A percentile compares a stretch with the other conserved stretches of the same genome.
phyloP scores from a whole-genome alignment of 2,113 vertebrate species.

The Grus americana region DNA sequence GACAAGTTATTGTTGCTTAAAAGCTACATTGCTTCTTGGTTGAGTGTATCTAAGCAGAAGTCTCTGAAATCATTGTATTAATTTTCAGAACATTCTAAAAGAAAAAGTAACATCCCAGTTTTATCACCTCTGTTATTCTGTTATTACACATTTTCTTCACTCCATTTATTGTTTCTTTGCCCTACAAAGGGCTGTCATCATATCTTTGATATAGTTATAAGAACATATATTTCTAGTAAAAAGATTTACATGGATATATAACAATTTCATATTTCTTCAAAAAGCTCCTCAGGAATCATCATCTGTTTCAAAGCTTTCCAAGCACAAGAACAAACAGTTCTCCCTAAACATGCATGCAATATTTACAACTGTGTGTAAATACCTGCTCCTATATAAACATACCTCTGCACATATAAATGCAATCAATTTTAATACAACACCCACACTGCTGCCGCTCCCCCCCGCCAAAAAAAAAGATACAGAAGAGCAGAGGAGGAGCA shows the following conservation, averaged over 20 bases:
- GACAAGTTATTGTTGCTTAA: neutral
- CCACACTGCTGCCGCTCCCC: accelerated
- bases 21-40: neutral
- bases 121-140: neutral
- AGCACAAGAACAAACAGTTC: neutral
- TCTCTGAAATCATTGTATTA: neutral
- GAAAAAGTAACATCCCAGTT: neutral
- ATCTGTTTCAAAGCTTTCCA: neutral
- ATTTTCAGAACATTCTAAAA: neutral
- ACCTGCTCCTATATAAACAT: neutral
- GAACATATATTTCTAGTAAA: neutral
- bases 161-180: neutral
- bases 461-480: accelerated
- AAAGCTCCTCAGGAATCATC: neutral
- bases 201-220: neutral
- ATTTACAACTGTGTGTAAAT: neutral
- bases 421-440: neutral
- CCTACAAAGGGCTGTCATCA: neutral
- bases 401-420: neutral
- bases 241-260: neutral
- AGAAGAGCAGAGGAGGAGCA: neutral
- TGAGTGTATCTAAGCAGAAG: neutral
- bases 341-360: neutral
- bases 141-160: neutral
- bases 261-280: neutral